Evolutionary conservation across 2,888 invertebrate genomes (phyloP), one percentile per base, ranked within the genome.

Genomic region (Eudasyphora cyanicolor): DNA sequence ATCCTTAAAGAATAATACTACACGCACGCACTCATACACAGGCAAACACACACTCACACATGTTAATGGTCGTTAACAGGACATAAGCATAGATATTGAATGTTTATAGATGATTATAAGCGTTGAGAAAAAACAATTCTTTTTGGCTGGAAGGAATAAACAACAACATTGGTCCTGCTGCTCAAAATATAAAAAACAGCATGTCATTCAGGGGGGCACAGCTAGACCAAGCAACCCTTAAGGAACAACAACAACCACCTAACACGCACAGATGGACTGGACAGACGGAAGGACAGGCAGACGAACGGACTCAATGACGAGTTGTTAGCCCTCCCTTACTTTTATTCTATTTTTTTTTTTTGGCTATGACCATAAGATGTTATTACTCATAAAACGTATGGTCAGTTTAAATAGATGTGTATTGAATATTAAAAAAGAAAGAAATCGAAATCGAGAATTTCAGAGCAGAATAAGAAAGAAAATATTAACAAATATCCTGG

Each of bases 81-180:
- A 86, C 87, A 87, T 88, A 88, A 84, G 89, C 91, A 90, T 91
- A 78, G 81, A 81, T 81, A 92, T 92, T 92, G 91, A 92, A 91
- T 92, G 91, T 91, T 92, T 92, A 92, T 91, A 89, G 90, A 89
- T 90, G 91, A 91, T 92, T 90, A 91, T 76, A 79, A 38, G 45
- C 57, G 42, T n/a, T n/a, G 45, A 82, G 42, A 70, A 27, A 64
- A 67, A 5, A 76, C 54, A 74, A 62, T 73, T 21, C 27, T 60
- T n/a, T n/a, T n/a, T 73, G 35, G 81, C 78, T 84, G 67, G 12
- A 69, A 84, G 84, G 78, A 76, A 84, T 84, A 84, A 81, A 80
- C 42, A 82, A 79, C 67, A 76, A 74, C 64, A 35, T 19, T 21
- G n/a, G 4, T 12, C 57, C 1, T 12, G 21, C 8, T 51, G 6